Conservation (phyloP, 1,140 invertebrate genomes). For the Heliconius congener region DNA sequence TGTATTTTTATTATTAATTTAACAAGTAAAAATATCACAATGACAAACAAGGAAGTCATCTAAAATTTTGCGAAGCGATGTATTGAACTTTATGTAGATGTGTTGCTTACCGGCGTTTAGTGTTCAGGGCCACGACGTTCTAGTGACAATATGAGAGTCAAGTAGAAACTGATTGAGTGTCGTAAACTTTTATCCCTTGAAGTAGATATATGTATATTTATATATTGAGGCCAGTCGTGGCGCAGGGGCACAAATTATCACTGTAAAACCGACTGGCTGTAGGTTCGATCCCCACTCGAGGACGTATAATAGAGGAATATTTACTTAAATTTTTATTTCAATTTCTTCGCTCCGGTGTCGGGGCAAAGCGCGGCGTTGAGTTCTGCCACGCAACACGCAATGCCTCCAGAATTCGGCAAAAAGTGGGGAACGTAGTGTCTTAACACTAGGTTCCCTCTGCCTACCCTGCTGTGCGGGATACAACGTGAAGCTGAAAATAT, state of each 20-base stretch:
- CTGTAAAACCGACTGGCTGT: too few species aligned
- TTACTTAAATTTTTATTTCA: too few species aligned
- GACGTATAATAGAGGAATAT: too few species aligned
- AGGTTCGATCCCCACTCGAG: too few species aligned
- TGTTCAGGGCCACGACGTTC: conserved; percentile 51
- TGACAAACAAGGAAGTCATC: conserved; percentile 74
- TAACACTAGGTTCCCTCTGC: too few species aligned
- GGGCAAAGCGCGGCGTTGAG: too few species aligned
- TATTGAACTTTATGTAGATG: conserved; percentile 63
- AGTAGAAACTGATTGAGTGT: conserved; percentile 43
- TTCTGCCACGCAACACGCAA: too few species aligned
- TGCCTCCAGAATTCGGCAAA: too few species aligned
- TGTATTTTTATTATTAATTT: conserved; percentile 74
- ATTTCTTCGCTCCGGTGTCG: too few species aligned
- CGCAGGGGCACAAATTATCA: conserved; percentile 19
- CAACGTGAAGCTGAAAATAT: too few species aligned
- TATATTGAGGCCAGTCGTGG: conserved; percentile 16
- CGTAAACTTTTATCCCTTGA: conserved; percentile 39
- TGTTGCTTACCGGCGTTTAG: conserved; percentile 50
- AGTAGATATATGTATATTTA: conserved; percentile 16
- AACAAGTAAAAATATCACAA: conserved; percentile 66
- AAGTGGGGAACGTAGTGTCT: too few species aligned
- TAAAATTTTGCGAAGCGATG: conserved; percentile 59
- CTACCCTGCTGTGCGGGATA: too few species aligned
- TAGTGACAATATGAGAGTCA: conserved; percentile 42